Conservation (phyloP, 2,888 invertebrate species). For the Tetramorium bicarinatum region DNA sequence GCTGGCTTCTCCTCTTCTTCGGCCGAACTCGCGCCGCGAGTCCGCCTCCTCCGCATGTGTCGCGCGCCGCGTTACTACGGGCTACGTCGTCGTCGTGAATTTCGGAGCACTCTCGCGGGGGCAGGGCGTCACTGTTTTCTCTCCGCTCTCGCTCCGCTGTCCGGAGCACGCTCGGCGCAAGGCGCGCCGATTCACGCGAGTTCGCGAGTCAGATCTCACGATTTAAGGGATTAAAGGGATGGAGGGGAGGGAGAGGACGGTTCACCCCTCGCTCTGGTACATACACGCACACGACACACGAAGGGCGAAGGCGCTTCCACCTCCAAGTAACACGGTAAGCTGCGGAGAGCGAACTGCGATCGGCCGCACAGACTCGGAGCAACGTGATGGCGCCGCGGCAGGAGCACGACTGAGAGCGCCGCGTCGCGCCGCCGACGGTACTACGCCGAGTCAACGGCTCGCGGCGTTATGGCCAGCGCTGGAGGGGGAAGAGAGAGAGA, state of each 20-base stretch:
- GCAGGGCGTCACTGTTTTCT: constrained; percentile 18
- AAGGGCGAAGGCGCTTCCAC: constrained; percentile 48
- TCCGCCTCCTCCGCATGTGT: constrained; percentile 64
- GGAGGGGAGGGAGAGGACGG: too few relatives aligned
- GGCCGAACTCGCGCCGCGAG: constrained; percentile 49
- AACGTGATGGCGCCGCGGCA: constrained; percentile 73
- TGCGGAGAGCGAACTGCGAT: constrained; percentile 71
- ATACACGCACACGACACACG: constrained; percentile 27
- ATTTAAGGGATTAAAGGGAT: neutral
- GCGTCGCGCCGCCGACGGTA: constrained; percentile 54
- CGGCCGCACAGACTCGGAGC: constrained; percentile 28
- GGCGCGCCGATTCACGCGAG: constrained; percentile 21
- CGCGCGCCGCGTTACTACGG: constrained; percentile 28
- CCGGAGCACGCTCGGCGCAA: neutral
- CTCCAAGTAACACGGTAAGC: constrained; percentile 54
- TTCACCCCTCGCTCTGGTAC: neutral
- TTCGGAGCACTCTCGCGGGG: constrained; percentile 16
- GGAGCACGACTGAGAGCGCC: constrained; percentile 61
- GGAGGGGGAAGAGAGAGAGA: neutral
- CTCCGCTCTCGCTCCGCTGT: neutral
- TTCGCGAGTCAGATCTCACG: constrained; percentile 13
- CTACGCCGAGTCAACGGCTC: constrained; percentile 45
- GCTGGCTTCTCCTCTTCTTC: constrained; percentile 38
- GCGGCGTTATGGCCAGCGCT: neutral
- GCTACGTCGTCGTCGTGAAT: neutral